A percentile compares a stretch with the other conserved stretches of the same genome.
Evolutionary conservation across 2,797 vertebrate species (phyloP).

Genomic region (Chrysocyon brachyurus): DNA sequence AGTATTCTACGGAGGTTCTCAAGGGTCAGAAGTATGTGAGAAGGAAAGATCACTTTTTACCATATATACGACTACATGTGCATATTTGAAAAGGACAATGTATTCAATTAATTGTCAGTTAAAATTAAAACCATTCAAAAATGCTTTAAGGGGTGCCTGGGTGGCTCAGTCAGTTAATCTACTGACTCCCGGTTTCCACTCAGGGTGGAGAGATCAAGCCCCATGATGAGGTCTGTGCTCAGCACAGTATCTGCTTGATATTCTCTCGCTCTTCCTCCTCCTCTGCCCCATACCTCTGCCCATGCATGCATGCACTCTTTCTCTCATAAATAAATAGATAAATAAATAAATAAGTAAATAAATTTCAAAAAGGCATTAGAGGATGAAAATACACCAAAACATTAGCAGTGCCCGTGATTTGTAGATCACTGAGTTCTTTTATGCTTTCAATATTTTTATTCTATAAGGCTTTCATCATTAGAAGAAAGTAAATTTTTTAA

Average conservation of each 20-base stretch:
- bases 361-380: not conserved
- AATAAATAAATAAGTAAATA: not conserved
- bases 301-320: not conserved
- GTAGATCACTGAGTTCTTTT: not conserved
- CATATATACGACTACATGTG: not conserved
- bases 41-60: not conserved
- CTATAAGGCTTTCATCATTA: not conserved
- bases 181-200: not conserved
- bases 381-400: not conserved
- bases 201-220: not conserved
- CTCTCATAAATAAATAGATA: not conserved
- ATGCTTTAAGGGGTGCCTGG: not conserved
- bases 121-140: constrained; percentile 34
- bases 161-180: not conserved
- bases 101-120: constrained; percentile 14
- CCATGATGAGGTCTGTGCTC: not conserved
- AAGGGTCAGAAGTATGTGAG: not conserved
- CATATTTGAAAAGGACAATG: not conserved
- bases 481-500: not conserved
- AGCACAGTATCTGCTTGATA: not conserved
- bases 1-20: not conserved
- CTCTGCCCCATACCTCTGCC: not conserved
- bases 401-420: not conserved
- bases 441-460: not conserved
- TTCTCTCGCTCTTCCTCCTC: not conserved